Base-by-base conservation (phyloP, 2,797 vertebrate species). In the Perodicticus potto region DNA sequence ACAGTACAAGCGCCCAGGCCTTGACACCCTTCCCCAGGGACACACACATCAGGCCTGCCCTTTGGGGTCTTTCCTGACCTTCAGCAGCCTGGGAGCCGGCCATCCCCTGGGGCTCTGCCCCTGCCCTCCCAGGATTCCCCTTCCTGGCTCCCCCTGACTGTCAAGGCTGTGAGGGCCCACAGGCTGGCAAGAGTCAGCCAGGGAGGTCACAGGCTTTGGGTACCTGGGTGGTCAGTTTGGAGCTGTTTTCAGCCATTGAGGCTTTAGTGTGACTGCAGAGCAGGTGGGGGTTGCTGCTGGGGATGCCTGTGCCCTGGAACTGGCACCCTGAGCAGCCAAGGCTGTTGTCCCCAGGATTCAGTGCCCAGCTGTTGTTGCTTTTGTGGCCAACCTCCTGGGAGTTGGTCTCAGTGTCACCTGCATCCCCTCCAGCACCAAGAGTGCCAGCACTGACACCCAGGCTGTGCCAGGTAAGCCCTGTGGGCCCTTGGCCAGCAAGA, bases 361-460 rank as follows among this genome's bases (percentile, higher is more conserved):
- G n/a, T 98, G 98, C 83, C 98, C 99, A 5, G 86, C 96, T 0
- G 98, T 98, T 14, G 65, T 99, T 3, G 99, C 98, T 3, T 98
- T 99, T 40, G 97, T 85, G 3, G 99, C 98, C 49, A 99, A 98
- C 88, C 81, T 99, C 89, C 82, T 99, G 91, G 99, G 98, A 94
- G 98, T 98, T 3, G 0, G 98, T 74, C 92, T 99, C 98, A 99
- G 99, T 92, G 78, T 98, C 95, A 97, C 97, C 77, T 99, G 98
- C 92, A 99, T 99, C 93, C 99, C 99, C 1, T 95, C 98, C 34
- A 98, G 97, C 37, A 99, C 99, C 81, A 99, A 99, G 61, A 69
- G 22, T 97, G 82, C 74, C 34, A 92, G 98, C 73, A 43, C 96
- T 45, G 57, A 74, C 0, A 53, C 89, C 61, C 81, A 7, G 20